A percentile compares a stretch with the other conserved stretches of the same genome.
phyloP scores from a whole-genome alignment of 2,797 vertebrate genomes.

The Enteromius treurensis region DNA sequence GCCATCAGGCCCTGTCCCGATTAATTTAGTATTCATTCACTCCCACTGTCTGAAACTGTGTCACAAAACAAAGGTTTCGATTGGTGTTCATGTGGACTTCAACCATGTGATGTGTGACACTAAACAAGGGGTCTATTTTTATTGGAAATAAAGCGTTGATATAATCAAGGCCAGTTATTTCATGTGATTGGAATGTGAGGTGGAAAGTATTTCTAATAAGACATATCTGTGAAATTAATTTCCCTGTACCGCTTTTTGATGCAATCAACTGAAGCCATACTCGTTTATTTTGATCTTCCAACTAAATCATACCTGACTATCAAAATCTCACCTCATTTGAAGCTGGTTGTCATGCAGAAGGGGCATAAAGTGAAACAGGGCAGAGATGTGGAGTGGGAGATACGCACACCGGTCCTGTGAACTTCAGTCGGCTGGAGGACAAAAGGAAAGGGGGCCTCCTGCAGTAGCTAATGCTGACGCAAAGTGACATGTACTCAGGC shows the following conservation, averaged over 20 bases:
- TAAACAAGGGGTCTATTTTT: constrained; percentile 72
- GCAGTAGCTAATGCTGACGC: constrained; percentile 73
- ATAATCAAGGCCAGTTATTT: constrained; percentile 65
- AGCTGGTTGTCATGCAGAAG: constrained; percentile 22
- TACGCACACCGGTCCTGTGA: constrained; percentile 65
- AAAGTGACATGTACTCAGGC: constrained; percentile 82
- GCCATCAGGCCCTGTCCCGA: constrained; percentile 66
- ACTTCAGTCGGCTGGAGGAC: constrained; percentile 70
- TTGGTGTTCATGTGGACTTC: constrained; percentile 64
- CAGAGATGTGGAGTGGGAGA: constrained; percentile 60
- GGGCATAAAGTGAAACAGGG: constrained; percentile 43
- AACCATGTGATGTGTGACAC: constrained; percentile 65
- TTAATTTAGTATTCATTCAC: constrained; percentile 76
- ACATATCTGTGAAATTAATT: background rate
- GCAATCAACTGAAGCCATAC: background rate
- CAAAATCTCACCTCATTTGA: background rate
- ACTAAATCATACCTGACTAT: constrained; percentile 10
- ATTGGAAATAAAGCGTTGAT: constrained; percentile 58
- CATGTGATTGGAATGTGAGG: constrained; percentile 67
- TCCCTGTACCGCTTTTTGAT: background rate
- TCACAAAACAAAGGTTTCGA: constrained; percentile 77
- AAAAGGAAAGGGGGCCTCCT: constrained; percentile 71
- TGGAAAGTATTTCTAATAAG: constrained; percentile 46
- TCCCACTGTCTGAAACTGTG: constrained; percentile 73
- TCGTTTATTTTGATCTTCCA: background rate